Evolutionary conservation across 2,797 vertebrate genomes (phyloP).

Genomic region (Chaetodon trifasciatus): DNA sequence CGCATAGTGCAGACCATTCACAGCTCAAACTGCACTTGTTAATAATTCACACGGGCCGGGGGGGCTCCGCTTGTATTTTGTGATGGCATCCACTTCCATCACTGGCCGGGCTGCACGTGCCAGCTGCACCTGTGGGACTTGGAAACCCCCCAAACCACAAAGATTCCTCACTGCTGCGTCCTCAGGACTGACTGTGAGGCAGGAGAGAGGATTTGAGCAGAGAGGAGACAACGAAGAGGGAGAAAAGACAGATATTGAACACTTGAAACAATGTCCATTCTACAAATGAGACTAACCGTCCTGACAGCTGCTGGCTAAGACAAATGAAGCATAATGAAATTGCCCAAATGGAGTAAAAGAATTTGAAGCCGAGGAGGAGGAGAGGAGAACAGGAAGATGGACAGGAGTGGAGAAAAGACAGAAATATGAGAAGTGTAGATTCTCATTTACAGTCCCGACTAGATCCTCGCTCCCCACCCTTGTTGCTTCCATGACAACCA

Average conservation of each 20-base stretch:
- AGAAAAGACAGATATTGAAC: neutral
- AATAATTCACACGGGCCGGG: constrained; percentile 31
- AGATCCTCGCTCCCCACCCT: constrained; percentile 54
- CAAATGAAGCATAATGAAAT: neutral
- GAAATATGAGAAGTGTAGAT: constrained; percentile 50
- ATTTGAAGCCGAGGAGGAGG: neutral
- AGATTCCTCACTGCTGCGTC: neutral
- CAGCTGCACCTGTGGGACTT: constrained; percentile 28
- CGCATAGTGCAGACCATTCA: constrained; percentile 10
- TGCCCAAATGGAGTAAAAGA: neutral
- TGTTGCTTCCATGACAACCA: constrained; percentile 84
- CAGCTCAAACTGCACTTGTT: constrained; percentile 22
- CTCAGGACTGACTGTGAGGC: neutral
- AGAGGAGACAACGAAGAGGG: constrained; percentile 1
- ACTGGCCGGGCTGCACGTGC: constrained; percentile 11
- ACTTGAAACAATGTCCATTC: neutral
- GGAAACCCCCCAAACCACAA: constrained; percentile 19
- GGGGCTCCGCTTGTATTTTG: neutral
- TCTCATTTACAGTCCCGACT: constrained; percentile 70
- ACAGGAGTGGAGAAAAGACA: constrained; percentile 17
- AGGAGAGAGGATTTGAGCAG: neutral
- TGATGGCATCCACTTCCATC: constrained; percentile 2
- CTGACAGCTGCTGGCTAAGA: neutral
- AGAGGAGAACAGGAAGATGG: constrained; percentile 11
- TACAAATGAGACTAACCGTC: neutral